Conservation (phyloP, 2,888 invertebrate species). For the Epinotia brunnichana region DNA sequence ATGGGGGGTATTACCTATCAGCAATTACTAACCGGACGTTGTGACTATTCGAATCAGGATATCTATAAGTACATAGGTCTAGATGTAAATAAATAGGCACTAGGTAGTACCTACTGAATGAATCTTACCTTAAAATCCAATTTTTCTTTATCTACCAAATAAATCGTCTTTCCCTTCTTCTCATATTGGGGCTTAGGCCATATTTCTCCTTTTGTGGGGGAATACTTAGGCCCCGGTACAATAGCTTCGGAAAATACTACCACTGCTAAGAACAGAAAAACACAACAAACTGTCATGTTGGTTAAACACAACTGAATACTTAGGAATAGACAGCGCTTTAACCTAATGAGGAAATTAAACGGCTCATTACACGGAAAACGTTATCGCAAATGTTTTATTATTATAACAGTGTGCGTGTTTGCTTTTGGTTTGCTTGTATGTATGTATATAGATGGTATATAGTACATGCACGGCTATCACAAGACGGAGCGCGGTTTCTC, state of each 20-base stretch:
- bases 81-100: background rate
- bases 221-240: constrained; percentile 52
- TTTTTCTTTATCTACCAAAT: constrained; percentile 72
- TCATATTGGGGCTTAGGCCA: constrained; percentile 87
- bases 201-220: constrained; percentile 81
- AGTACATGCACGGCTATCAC: no score
- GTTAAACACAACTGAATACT: constrained; percentile 7
- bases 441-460: no score
- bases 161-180: constrained; percentile 69
- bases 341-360: constrained; percentile 13
- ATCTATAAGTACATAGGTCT: background rate
- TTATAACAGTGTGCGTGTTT: background rate
- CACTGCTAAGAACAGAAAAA: background rate
- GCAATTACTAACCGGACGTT: background rate
- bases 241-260: background rate
- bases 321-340: background rate
- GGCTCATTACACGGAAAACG: constrained; percentile 5
- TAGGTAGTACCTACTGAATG: background rate
- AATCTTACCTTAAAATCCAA: constrained; percentile 80
- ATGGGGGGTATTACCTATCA: background rate
- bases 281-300: constrained; percentile 16
- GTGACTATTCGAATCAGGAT: background rate
- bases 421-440: no score
- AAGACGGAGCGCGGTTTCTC: no score
- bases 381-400: constrained; percentile 3